Evolutionary conservation across 2,888 invertebrate genomes (phyloP).

Genomic region (Tipula unca): DNA sequence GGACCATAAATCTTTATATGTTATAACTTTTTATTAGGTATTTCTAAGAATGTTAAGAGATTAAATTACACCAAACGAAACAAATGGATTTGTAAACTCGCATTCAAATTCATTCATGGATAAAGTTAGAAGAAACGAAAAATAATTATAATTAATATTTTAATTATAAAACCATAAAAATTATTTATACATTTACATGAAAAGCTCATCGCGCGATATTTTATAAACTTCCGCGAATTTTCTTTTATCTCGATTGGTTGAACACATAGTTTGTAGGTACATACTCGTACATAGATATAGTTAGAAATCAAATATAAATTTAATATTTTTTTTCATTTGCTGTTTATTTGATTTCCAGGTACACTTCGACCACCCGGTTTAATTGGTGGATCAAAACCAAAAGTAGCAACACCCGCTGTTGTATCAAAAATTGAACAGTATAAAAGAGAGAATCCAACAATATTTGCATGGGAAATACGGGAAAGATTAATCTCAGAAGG

Average conservation of each 20-base stretch:
- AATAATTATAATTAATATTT: not conserved
- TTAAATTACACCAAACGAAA: not conserved
- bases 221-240: not conserved
- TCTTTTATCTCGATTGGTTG: not conserved
- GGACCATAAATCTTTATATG: not conserved
- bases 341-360: constrained; percentile 49
- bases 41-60: not conserved
- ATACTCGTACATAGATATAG: not conserved
- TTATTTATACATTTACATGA: not conserved
- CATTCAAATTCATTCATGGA: not conserved
- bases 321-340: not conserved
- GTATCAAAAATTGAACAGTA: constrained; percentile 97
- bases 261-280: not conserved
- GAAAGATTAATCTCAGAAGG: constrained; percentile 95
- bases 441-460: constrained; percentile 95
- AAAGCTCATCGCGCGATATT: not conserved
- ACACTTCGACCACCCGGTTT: constrained; percentile 82
- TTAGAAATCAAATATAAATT: not conserved
- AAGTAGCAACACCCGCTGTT: constrained; percentile 94
- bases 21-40: not conserved
- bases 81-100: not conserved
- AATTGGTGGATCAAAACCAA: constrained; percentile 93
- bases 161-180: not conserved
- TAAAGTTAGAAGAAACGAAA: not conserved
- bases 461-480: constrained; percentile 98